Evolutionary conservation across 2,888 invertebrate genomes (phyloP).

Genomic region (Euphydryas editha): DNA sequence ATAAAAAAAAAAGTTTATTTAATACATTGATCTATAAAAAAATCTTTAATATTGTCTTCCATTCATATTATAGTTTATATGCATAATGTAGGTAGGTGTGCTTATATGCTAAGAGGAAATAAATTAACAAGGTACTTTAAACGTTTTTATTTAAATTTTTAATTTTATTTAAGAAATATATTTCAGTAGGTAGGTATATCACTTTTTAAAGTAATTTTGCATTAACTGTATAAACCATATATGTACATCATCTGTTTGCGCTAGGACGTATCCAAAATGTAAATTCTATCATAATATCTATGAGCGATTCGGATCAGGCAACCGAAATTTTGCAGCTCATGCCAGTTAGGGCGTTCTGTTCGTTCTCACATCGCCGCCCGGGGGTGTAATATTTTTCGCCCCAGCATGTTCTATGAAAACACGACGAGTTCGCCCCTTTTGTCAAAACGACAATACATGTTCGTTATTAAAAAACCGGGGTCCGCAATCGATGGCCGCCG

Average conservation of each 20-base stretch:
- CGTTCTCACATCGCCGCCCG: constrained; percentile 66
- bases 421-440: constrained; percentile 64
- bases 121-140: no score
- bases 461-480: constrained; percentile 64
- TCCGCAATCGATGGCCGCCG: constrained; percentile 72
- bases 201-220: constrained; percentile 34
- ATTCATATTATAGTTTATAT: no score
- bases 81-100: no score
- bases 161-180: no score
- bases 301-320: constrained; percentile 53
- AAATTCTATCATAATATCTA: constrained; percentile 53
- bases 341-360: constrained; percentile 51
- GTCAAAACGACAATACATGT: constrained; percentile 66
- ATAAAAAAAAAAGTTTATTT: neutral
- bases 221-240: constrained; percentile 4
- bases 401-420: constrained; percentile 67
- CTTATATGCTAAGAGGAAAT: no score
- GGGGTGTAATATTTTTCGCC: constrained; percentile 83
- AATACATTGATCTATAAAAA: no score
- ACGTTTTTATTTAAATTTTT: no score
- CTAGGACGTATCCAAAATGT: constrained; percentile 27
- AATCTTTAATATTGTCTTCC: no score
- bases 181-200: neutral
- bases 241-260: constrained; percentile 15
- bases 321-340: constrained; percentile 47